phyloP scores from a whole-genome alignment of 2,888 invertebrate genomes.

The Leuctra nigra region DNA sequence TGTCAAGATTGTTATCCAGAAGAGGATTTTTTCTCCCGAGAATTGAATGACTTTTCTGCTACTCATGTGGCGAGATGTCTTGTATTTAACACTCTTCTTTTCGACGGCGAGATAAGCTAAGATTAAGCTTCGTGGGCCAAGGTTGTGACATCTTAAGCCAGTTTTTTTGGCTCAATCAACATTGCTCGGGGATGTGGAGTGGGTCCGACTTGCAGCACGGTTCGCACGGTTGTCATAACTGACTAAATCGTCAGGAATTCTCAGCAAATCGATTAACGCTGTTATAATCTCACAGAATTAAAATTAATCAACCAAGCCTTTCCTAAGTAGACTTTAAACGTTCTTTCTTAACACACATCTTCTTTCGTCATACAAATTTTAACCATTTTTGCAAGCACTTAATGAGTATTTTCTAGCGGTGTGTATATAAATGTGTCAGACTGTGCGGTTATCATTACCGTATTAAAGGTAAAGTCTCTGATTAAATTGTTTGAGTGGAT shows the following conservation, averaged over 20 bases:
- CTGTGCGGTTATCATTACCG: too few relatives aligned
- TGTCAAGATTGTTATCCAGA: conserved; percentile 11
- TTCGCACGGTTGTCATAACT: too few relatives aligned
- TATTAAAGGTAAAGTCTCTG: too few relatives aligned
- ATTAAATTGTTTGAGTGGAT: conserved; percentile 1
- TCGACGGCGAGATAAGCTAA: background rate
- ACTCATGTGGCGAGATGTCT: conserved; percentile 9
- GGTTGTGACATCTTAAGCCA: conserved; percentile 1
- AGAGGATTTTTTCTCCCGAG: background rate
- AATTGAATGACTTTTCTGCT: conserved; percentile 6
- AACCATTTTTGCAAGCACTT: too few relatives aligned
- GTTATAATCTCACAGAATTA: too few relatives aligned
- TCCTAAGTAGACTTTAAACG: too few relatives aligned
- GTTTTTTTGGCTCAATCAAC: background rate
- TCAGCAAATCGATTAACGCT: too few relatives aligned
- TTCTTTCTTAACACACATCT: background rate
- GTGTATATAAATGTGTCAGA: too few relatives aligned
- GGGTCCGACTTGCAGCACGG: too few relatives aligned
- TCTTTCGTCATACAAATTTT: background rate
- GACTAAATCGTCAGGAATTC: too few relatives aligned
- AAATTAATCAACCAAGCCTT: too few relatives aligned
- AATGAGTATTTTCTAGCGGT: too few relatives aligned
- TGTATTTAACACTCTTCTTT: conserved; percentile 7
- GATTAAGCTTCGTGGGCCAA: conserved; percentile 4
- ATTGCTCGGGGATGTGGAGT: background rate